phyloP scores from a whole-genome alignment of 2,113 vertebrate species.

The Vidua chalybeata region DNA sequence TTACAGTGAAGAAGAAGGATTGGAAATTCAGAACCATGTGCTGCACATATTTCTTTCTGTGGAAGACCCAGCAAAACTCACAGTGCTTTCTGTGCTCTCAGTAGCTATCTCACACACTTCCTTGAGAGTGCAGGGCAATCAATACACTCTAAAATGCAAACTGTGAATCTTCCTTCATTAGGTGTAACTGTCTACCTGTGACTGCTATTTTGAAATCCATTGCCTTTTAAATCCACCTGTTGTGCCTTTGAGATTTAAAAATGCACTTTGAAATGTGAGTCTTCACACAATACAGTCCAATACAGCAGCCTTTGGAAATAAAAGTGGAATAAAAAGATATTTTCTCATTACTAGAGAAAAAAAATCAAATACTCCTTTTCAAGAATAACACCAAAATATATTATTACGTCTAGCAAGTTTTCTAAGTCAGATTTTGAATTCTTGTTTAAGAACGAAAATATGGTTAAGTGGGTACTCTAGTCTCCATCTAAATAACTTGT shows the following conservation, averaged over 20 bases:
- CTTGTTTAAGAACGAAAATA: not conserved
- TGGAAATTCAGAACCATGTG: not conserved
- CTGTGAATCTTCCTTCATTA: not conserved
- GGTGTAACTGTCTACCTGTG: not conserved
- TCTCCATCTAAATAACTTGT: not conserved
- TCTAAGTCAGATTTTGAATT: not conserved
- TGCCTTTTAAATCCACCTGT: not conserved
- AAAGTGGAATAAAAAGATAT: not conserved
- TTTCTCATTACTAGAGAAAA: not conserved
- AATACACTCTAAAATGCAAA: not conserved
- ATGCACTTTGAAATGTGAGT: not conserved
- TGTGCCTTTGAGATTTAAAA: not conserved
- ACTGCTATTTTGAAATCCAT: not conserved
- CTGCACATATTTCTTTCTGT: not conserved
- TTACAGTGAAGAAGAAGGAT: not conserved
- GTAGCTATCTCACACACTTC: not conserved
- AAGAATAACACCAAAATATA: not conserved
- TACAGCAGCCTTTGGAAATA: not conserved
- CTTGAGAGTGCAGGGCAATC: not conserved
- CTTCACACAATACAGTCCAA: not conserved
- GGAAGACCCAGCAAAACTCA: not conserved
- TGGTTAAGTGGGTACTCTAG: not conserved
- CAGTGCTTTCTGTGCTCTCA: not conserved
- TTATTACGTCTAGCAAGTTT: not conserved
- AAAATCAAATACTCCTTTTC: not conserved